Base-by-base conservation (phyloP, 2,113 vertebrate genomes). In the Melanerpes aurifrons region DNA sequence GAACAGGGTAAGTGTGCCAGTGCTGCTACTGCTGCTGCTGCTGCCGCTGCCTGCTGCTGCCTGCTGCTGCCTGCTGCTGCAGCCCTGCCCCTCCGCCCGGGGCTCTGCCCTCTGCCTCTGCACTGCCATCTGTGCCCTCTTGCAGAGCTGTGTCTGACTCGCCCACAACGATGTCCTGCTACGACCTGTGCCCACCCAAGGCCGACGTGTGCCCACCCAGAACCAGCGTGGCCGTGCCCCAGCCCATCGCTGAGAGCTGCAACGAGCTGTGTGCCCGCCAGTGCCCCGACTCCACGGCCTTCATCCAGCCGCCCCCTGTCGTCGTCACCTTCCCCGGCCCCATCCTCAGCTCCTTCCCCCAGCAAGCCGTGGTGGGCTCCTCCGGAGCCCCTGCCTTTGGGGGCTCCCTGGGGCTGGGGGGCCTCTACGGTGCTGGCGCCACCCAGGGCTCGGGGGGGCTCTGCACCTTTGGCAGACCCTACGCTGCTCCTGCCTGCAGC, bases 331-430 rank as follows among this genome's bases (percentile, higher is more conserved):
- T 96, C 82, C 95, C 95, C 0, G 95, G 95, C 1, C 92, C 95
- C 92, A 95, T 96, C 82, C 94, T 95, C 86, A 96, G 92, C 90
- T 94, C 94, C 79, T 96, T 90, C 92, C 95, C 95, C 0, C 95
- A 95, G 90, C 95, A 95, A 7, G 79, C 90, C 0, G 72, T 92
- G 68, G 92, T 95, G 79, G 95, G 94, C 1, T 95, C 95, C 0
- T 4, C 90, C 0, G 92, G 94, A 91, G 87, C 24, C 79, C 93
- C 8, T 50, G 16, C 82, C 8, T 70, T 92, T 66, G 89, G 71
- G 12, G 86, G 81, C 67, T 48, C n/a, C 50, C 31, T 73, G 72
- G 93, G 81, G 15, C 29, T 66, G 37, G 86, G 93, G 8, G 70
- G 80, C 3, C 59, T 91, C 53, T 91, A 84, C 0, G 9, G 78